These are phyloP conservation scores for Metridium senile DNA, from an alignment of 92 coral and sea anemone species.

Conservation along the genomic window DNA sequence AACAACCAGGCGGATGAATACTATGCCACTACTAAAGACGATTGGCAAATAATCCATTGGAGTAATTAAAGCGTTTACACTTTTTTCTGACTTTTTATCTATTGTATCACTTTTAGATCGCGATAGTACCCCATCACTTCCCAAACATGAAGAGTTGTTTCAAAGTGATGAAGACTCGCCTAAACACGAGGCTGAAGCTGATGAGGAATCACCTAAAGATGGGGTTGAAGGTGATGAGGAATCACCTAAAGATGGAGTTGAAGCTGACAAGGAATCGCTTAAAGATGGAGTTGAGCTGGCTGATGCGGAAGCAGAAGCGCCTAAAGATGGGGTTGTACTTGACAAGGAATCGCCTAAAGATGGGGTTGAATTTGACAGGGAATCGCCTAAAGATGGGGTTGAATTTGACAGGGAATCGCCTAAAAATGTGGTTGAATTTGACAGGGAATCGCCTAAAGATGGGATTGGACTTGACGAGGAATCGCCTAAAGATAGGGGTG, in stretches of 20 bases:
- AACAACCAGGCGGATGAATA: too few species aligned
- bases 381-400: not conserved
- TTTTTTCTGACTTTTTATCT: too few species aligned
- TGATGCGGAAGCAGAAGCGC: not conserved
- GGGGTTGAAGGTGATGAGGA: not conserved
- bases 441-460: too few species aligned
- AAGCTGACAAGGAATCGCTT: not conserved
- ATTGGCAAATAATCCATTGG: too few species aligned
- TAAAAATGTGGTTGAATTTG: not conserved
- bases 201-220: not conserved
- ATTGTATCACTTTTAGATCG: not conserved
- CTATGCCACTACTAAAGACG: too few species aligned
- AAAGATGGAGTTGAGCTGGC: too few species aligned
- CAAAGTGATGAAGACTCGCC: not conserved
- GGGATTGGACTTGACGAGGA: too few species aligned
- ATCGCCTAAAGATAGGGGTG: too few species aligned
- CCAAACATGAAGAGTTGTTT: not conserved
- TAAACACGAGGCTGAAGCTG: not conserved
- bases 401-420: not conserved
- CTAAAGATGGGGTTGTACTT: not conserved
- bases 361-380: not conserved
- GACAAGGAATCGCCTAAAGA: not conserved
- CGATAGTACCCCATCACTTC: too few species aligned
- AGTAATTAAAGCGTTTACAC: too few species aligned
- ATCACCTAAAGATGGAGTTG: not conserved